phyloP scores from a whole-genome alignment of 2,797 vertebrate genomes.

The Diceros bicornis region DNA sequence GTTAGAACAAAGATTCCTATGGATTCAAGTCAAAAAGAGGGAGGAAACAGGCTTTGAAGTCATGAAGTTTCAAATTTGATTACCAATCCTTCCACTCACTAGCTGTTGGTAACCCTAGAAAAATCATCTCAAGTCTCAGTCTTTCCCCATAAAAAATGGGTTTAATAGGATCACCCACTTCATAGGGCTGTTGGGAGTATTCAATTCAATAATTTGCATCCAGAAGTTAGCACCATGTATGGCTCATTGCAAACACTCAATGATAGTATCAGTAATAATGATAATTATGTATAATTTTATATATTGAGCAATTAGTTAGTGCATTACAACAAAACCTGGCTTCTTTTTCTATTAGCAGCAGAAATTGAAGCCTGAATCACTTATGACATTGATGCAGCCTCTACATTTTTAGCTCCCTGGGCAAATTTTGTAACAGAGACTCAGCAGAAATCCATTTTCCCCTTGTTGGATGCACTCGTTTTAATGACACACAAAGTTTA shows the following conservation, averaged over 20 bases:
- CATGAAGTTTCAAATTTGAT: neutral
- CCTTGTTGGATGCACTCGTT: neutral
- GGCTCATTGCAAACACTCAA: neutral
- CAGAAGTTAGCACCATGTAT: neutral
- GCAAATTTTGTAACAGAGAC: neutral
- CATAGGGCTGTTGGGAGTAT: neutral
- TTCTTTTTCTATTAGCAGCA: neutral
- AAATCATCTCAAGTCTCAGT: neutral
- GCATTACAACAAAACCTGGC: neutral
- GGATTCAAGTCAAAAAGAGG: neutral
- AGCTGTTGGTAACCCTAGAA: neutral
- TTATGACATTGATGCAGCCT: neutral
- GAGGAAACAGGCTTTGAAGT: neutral
- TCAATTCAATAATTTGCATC: neutral
- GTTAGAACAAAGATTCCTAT: neutral
- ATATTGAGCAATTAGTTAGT: neutral
- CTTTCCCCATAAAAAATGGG: neutral
- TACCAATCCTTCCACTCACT: neutral
- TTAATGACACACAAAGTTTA: neutral
- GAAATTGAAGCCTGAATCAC: neutral
- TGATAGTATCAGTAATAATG: neutral
- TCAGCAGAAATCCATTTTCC: constrained; percentile 9
- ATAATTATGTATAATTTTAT: neutral
- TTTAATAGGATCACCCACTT: neutral
- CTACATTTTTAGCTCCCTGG: neutral